Evolutionary conservation across 2,888 invertebrate species (phyloP).

Genomic region (Ceraclea dissimilis): DNA sequence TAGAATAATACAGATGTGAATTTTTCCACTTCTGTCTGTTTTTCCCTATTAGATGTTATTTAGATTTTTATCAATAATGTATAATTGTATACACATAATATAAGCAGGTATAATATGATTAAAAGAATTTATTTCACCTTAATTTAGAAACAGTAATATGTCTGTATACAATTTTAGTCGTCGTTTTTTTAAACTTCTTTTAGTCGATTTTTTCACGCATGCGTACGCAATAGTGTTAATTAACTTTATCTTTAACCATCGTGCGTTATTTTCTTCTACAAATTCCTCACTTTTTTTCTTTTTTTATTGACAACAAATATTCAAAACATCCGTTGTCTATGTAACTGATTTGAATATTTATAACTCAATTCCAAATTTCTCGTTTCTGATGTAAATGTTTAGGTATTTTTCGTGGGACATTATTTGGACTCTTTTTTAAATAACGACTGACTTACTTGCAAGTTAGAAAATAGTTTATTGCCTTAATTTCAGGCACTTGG

Average conservation of each 20-base stretch:
- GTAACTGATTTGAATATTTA: background rate
- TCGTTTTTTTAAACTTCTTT: background rate
- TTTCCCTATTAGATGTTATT: background rate
- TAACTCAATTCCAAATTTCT: no score
- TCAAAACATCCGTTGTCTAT: background rate
- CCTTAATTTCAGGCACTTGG: no score
- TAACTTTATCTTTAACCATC: background rate
- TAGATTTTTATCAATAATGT: background rate
- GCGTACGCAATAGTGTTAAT: background rate
- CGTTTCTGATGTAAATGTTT: no score
- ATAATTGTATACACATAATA: no score
- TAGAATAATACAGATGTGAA: conserved; percentile 2
- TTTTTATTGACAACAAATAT: background rate
- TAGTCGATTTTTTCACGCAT: conserved; percentile 2
- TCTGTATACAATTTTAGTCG: background rate
- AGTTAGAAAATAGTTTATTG: no score
- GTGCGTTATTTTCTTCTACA: background rate
- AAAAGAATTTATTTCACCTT: background rate
- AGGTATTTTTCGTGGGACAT: no score
- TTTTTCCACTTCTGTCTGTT: background rate
- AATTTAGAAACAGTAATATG: background rate
- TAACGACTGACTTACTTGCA: no score
- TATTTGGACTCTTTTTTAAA: no score
- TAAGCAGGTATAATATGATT: background rate
- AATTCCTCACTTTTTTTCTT: background rate